phyloP scores from a whole-genome alignment of 2,797 vertebrate species.

The Syngnathus rostellatus region DNA sequence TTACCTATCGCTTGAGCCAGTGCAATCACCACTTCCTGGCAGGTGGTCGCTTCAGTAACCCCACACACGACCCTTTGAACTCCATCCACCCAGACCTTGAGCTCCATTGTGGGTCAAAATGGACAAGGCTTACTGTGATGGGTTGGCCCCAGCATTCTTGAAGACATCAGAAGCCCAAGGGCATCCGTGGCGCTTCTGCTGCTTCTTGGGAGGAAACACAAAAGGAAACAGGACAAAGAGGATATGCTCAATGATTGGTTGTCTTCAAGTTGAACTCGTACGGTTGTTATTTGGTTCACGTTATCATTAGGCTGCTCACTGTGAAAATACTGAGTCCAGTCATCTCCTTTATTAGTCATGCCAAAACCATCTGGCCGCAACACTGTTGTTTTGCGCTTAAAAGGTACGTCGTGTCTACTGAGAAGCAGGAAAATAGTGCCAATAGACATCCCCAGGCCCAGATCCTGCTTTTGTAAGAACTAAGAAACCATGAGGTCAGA shows the following conservation, averaged over 20 bases:
- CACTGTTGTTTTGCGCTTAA: conserved; percentile 52
- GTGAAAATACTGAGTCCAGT: neutral
- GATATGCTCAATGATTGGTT: conserved; percentile 37
- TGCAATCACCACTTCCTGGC: conserved; percentile 98
- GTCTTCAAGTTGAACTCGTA: conserved; percentile 5
- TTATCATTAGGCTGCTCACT: neutral
- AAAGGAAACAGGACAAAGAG: conserved; percentile 52
- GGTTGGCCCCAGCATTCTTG: conserved; percentile 55
- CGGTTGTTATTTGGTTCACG: neutral
- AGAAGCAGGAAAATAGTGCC: conserved; percentile 48
- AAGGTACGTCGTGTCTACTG: conserved; percentile 44
- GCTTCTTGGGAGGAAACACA: conserved; percentile 43
- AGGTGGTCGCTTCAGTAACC: conserved; percentile 94
- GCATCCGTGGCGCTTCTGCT: conserved; percentile 36
- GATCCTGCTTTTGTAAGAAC: conserved; percentile 59
- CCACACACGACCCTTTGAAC: conserved; percentile 96
- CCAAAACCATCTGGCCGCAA: neutral
- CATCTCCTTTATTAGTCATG: neutral
- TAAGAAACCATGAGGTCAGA: conserved; percentile 30
- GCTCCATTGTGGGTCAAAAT: conserved; percentile 83
- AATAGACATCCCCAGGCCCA: conserved; percentile 43
- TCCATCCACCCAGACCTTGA: conserved; percentile 99
- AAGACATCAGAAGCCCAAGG: conserved; percentile 40
- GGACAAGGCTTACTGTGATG: conserved; percentile 32
- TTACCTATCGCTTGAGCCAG: conserved; percentile 96